These are phyloP conservation scores for Aethina tumida DNA, from an alignment of 1,140 invertebrate genomes.

Conservation along the genomic window DNA sequence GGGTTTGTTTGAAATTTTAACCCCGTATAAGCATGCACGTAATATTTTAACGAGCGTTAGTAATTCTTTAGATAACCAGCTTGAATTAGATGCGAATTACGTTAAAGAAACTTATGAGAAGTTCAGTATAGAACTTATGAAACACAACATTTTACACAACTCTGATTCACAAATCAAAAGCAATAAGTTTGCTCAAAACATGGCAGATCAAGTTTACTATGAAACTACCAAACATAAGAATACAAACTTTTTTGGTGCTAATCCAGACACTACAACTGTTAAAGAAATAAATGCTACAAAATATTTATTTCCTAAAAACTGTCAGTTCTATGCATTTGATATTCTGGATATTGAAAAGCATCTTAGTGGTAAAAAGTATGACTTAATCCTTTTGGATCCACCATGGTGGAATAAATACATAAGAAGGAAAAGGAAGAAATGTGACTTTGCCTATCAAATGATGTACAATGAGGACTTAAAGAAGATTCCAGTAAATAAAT, in stretches of 20 bases:
- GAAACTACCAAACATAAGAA: constrained; percentile 14
- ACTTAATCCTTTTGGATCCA: constrained; percentile 80
- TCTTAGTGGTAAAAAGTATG: constrained; percentile 43
- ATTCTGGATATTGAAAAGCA: constrained; percentile 18
- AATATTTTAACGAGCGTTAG: not conserved
- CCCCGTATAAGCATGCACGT: constrained; percentile 10
- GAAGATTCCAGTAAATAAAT: constrained; percentile 52
- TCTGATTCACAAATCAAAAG: constrained; percentile 4
- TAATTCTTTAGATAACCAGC: constrained; percentile 1
- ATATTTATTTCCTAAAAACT: constrained; percentile 31
- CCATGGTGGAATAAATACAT: constrained; percentile 93
- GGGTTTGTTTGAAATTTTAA: constrained; percentile 19
- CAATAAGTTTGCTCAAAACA: constrained; percentile 19
- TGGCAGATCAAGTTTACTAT: constrained; percentile 22
- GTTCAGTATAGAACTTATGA: constrained; percentile 3
- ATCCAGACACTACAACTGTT: constrained; percentile 16
- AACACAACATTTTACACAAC: constrained; percentile 3
- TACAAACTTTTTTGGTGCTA: constrained; percentile 18
- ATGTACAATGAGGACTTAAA: constrained; percentile 63
- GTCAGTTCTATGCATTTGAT: constrained; percentile 28
- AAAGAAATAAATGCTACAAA: constrained; percentile 15
- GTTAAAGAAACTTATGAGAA: constrained; percentile 10
- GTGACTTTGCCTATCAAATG: constrained; percentile 60
- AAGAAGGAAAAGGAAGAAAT: constrained; percentile 57
- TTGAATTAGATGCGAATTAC: constrained; percentile 8